A percentile compares a stretch with the other conserved stretches of the same genome.
Conservation (phyloP, 2,113 vertebrate genomes). For the Phaetusa simplex region DNA sequence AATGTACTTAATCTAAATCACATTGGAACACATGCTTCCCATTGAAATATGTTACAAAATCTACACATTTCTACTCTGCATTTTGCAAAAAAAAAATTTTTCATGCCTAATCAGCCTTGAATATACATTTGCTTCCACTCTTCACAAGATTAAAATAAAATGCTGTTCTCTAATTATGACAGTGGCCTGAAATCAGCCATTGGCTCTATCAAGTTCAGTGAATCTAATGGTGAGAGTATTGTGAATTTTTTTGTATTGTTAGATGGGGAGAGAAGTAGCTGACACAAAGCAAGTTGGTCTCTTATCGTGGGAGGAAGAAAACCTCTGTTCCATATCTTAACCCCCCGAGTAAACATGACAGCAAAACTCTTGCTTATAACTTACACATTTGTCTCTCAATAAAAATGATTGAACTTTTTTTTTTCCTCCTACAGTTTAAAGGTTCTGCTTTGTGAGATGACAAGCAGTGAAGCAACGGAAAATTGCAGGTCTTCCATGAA, state of each 20-base stretch:
- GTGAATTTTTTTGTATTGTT: neutral
- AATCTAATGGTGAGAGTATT: neutral
- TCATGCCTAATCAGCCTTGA: neutral
- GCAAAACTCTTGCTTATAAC: neutral
- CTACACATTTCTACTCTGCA: neutral
- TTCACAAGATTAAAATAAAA: neutral
- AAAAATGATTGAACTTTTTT: neutral
- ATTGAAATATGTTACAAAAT: neutral
- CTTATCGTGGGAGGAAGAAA: neutral
- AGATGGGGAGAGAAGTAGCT: neutral
- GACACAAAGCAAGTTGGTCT: neutral
- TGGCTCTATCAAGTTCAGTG: neutral
- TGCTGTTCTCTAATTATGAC: neutral
- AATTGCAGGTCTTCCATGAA: neutral
- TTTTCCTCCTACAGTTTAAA: neutral
- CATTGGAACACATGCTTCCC: neutral
- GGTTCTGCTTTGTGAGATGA: neutral
- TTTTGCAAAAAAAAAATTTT: neutral
- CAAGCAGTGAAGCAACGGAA: neutral
- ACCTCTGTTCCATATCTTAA: neutral
- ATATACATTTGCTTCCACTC: neutral
- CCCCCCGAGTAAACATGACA: neutral
- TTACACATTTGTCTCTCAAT: neutral
- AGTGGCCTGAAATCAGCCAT: neutral
- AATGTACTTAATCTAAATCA: neutral